Evolutionary conservation across 2,888 invertebrate genomes (phyloP).

Genomic region (Lydus trimaculatus): DNA sequence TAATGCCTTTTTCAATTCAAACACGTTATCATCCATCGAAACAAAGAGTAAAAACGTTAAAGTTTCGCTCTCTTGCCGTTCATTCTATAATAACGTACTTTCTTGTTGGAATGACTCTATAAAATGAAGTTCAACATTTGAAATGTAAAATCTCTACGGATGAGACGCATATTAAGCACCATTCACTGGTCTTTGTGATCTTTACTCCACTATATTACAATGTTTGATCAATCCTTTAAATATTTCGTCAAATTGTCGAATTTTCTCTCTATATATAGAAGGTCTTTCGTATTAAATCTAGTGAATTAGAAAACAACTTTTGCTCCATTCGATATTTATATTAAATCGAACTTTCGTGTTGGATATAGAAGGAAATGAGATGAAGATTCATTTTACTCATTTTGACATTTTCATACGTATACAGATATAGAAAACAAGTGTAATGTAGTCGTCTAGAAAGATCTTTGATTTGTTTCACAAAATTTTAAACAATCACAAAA

Average conservation of each 20-base stretch:
- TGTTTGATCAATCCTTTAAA: background rate
- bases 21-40: background rate
- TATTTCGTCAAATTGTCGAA: background rate
- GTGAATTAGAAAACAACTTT: too few relatives aligned
- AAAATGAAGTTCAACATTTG: background rate
- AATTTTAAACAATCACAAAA: too few relatives aligned
- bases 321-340: too few relatives aligned
- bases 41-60: background rate
- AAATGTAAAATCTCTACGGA: background rate
- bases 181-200: background rate
- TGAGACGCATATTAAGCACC: background rate
- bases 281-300: too few relatives aligned
- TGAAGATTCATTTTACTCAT: too few relatives aligned
- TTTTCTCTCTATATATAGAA: background rate
- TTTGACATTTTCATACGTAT: too few relatives aligned
- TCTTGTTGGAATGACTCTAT: background rate
- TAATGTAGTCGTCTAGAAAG: too few relatives aligned
- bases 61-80: background rate
- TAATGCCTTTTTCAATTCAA: background rate
- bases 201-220: background rate
- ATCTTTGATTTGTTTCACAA: too few relatives aligned
- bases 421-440: too few relatives aligned
- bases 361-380: too few relatives aligned
- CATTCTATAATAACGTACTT: background rate
- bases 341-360: too few relatives aligned